phyloP scores from a whole-genome alignment of 1,140 invertebrate genomes.

The Leptinotarsa texana region DNA sequence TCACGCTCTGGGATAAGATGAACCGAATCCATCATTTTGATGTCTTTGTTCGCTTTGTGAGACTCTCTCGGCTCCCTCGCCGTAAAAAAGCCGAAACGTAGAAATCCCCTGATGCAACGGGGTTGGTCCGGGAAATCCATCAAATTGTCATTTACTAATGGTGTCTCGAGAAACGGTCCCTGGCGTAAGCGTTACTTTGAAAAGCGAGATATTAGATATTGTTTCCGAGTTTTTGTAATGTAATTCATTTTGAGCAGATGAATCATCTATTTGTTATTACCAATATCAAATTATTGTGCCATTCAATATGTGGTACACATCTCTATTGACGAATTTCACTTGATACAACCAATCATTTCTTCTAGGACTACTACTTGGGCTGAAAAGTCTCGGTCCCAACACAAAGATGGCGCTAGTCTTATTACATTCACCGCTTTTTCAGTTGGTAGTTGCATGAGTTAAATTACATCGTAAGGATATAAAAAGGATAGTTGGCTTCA shows the following conservation, averaged over 20 bases:
- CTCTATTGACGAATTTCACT: too few relatives aligned
- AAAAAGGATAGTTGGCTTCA: too few relatives aligned
- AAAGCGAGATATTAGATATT: not conserved
- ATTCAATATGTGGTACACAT: too few relatives aligned
- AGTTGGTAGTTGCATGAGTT: too few relatives aligned
- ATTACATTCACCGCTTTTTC: too few relatives aligned
- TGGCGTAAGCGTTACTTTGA: not conserved
- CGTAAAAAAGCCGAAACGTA: constrained; percentile 30
- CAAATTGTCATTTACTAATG: constrained; percentile 32
- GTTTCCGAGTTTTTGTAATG: not conserved
- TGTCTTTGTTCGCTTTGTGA: constrained; percentile 54
- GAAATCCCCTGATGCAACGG: constrained; percentile 32
- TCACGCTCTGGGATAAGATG: constrained; percentile 57
- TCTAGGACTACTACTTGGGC: too few relatives aligned
- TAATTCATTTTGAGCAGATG: not conserved
- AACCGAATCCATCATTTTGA: constrained; percentile 58
- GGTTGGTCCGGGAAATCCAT: constrained; percentile 27
- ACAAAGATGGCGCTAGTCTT: too few relatives aligned
- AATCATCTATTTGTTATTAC: not conserved
- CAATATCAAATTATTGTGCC: too few relatives aligned
- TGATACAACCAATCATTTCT: too few relatives aligned
- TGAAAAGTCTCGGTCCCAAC: too few relatives aligned
- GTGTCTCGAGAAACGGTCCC: constrained; percentile 22
- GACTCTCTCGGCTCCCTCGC: constrained; percentile 18
- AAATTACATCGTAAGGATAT: too few relatives aligned